phyloP scores from a whole-genome alignment of 2,888 invertebrate species.

The Griposia aprilina region DNA sequence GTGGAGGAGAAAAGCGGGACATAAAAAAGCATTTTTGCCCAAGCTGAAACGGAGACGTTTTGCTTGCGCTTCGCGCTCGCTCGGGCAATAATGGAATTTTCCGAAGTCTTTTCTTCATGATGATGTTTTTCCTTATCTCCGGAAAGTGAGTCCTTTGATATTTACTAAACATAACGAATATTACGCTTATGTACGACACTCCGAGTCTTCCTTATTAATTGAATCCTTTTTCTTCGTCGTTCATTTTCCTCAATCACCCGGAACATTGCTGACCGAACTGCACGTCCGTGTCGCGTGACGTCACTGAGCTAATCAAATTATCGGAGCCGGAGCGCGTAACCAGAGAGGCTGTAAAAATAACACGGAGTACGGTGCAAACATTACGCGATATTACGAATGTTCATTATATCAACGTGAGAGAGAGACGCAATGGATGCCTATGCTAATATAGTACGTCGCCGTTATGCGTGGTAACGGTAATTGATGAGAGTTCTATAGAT shows the following conservation, averaged over 20 bases:
- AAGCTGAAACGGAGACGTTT: too few species aligned
- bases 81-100: too few species aligned
- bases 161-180: too few species aligned
- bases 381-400: conserved; percentile 68
- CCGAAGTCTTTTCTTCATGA: too few species aligned
- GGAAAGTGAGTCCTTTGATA: too few species aligned
- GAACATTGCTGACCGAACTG: conserved; percentile 27
- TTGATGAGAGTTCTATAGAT: neutral
- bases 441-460: conserved; percentile 13
- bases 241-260: conserved; percentile 37
- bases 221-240: too few species aligned
- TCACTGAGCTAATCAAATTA: conserved; percentile 5
- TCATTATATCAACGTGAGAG: conserved; percentile 58
- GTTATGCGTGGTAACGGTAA: neutral
- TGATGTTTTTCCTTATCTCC: too few species aligned
- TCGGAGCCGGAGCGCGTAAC: conserved; percentile 67
- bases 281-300: conserved; percentile 44
- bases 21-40: too few species aligned
- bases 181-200: too few species aligned
- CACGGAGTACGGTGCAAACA: conserved; percentile 69
- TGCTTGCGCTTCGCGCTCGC: too few species aligned
- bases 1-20: too few species aligned
- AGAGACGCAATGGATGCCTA: conserved; percentile 59
- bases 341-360: conserved; percentile 76
- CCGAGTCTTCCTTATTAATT: too few species aligned